Conservation (phyloP, 1,140 invertebrate genomes). For the roundworm (Caenorhabditis elegans) region DNA sequence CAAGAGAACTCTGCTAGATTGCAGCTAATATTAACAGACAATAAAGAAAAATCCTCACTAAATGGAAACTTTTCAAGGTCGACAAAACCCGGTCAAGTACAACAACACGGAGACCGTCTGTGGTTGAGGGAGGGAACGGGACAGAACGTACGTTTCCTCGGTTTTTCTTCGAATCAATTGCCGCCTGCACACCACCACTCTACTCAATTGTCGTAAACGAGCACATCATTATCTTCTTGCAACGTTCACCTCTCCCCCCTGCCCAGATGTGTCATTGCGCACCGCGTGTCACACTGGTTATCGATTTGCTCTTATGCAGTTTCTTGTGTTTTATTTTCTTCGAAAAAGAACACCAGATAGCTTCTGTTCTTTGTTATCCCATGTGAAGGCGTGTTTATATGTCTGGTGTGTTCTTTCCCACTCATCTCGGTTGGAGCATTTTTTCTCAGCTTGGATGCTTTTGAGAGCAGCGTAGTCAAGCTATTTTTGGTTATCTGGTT, state of each 20-base stretch:
- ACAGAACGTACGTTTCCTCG: background rate
- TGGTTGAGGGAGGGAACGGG: background rate
- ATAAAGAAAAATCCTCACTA: background rate
- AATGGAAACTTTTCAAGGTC: background rate
- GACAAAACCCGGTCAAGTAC: background rate
- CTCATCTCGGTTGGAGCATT: no score
- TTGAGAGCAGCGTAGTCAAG: no score
- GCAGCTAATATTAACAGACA: background rate
- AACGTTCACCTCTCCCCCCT: no score
- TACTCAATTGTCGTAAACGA: no score
- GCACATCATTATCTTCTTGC: no score
- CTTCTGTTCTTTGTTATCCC: background rate
- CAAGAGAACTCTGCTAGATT: no score
- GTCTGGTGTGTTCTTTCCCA: conserved; percentile 22
- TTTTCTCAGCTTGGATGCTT: no score
- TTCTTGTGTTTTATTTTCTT: background rate
- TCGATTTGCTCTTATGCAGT: background rate
- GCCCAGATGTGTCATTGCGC: no score
- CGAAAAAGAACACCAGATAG: background rate
- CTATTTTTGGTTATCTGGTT: no score
- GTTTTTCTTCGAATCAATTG: background rate
- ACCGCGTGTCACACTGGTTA: no score
- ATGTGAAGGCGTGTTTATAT: background rate
- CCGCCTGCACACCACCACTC: no score
- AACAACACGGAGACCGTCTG: background rate